These are phyloP conservation scores for Plotosus lineatus DNA, from an alignment of 2,113 vertebrate species.

Conservation along the genomic window DNA sequence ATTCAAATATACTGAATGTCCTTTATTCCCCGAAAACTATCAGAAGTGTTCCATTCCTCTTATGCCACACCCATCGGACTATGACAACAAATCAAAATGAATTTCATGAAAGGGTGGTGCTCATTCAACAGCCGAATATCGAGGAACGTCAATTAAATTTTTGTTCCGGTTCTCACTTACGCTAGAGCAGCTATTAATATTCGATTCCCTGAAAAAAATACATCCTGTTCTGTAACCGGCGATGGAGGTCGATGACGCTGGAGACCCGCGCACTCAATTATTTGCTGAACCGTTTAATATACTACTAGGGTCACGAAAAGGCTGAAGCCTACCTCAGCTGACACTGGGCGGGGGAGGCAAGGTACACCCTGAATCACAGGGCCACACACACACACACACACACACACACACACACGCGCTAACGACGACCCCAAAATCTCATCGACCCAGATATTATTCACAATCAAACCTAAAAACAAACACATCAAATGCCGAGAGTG, in stretches of 20 bases:
- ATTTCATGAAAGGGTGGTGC: background rate
- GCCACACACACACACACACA: no score
- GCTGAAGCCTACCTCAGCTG: no score
- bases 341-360: no score
- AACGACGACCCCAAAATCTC: no score
- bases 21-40: background rate
- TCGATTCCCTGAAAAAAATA: background rate
- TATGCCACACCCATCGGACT: background rate
- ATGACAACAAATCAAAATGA: background rate
- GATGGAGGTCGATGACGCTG: background rate
- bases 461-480: no score
- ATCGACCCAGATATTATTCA: no score
- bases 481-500: no score
- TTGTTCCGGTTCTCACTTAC: background rate
- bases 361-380: no score
- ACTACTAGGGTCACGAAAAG: no score
- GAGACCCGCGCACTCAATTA: background rate
- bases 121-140: no score
- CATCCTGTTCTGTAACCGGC: background rate
- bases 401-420: no score
- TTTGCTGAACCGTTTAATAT: no score
- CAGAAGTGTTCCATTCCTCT: background rate
- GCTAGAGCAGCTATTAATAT: background rate
- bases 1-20: background rate
- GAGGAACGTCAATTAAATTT: background rate